A percentile compares a stretch with the other conserved stretches of the same genome.
phyloP scores from a whole-genome alignment of 2,113 vertebrate species.

The Dicrurus megarhynchus region DNA sequence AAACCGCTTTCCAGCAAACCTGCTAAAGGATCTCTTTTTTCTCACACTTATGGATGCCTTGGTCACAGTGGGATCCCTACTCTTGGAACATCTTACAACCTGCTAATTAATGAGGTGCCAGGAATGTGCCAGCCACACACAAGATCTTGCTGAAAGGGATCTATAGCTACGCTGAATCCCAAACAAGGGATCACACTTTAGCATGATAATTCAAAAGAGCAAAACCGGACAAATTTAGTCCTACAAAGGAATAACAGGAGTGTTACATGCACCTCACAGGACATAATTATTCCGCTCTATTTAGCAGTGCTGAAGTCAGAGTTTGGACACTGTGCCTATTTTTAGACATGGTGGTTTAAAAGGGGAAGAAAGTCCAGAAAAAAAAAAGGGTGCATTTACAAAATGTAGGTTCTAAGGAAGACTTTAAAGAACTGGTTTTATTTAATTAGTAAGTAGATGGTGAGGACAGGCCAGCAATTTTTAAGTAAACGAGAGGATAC shows the following conservation, averaged over 20 bases:
- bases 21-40: background rate
- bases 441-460: background rate
- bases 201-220: background rate
- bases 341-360: background rate
- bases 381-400: background rate
- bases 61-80: background rate
- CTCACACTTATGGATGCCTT: background rate
- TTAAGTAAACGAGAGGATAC: background rate
- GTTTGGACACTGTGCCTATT: background rate
- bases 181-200: background rate
- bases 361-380: background rate
- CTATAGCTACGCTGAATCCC: background rate
- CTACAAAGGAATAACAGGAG: background rate
- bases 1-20: background rate
- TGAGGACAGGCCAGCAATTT: background rate
- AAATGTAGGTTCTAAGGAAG: background rate
- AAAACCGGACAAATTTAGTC: background rate
- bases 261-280: background rate
- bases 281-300: constrained; percentile 20
- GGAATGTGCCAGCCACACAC: background rate
- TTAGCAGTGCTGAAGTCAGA: background rate
- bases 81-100: background rate
- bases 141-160: background rate
- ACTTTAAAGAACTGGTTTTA: background rate
- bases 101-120: background rate